Evolutionary conservation across 2,113 vertebrate species (phyloP), one percentile per base, ranked within the genome.

Genomic region (Hoplias malabaricus): DNA sequence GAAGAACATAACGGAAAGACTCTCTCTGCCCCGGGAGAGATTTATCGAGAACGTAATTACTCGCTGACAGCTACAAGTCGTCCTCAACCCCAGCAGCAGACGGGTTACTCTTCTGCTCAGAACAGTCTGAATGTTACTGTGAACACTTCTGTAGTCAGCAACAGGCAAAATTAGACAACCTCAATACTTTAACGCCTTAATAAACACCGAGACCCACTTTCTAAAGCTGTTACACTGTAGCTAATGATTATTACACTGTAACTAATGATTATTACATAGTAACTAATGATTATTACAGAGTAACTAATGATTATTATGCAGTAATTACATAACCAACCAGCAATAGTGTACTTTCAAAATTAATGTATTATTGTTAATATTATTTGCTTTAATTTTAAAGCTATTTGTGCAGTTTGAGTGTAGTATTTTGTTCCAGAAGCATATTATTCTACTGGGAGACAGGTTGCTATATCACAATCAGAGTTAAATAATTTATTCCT

Each of bases 31-130:
- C 56, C 70, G 7, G 21, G 69, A 31, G 54, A 73, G 80, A 88
- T 89, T 89, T 89, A 88, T 88, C 75, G 78, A 75, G 63, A 85
- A 78, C 81, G 82, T 90, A 87, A 91, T 90, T 88, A 87, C 88
- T 90, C 77, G 50, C 57, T 53, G 72, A 83, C 78, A 84, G 83
- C 84, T 87, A 86, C 87, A 89, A 86, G 87, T 89, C 80, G 73
- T 88, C 87, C 81, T 88, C 82, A 84, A 86, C 84, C 67, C 25
- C 1, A 25, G 68, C 83, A 80, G 79, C 82, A 84, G 76, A 78
- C 84, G 69, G 80, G 72, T 86, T 82, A 83, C 46, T 25, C n/a
- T 62, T 33, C 29, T 62, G 8, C 43, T 40, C 34, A 14, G 36
- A 2, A 10, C 11, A 66, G 19, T 21, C 12, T 11, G 34, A 27